A percentile compares a stretch with the other conserved stretches of the same genome.
Conservation (phyloP, 2,113 vertebrate species). For the Burhinus bistriatus region DNA sequence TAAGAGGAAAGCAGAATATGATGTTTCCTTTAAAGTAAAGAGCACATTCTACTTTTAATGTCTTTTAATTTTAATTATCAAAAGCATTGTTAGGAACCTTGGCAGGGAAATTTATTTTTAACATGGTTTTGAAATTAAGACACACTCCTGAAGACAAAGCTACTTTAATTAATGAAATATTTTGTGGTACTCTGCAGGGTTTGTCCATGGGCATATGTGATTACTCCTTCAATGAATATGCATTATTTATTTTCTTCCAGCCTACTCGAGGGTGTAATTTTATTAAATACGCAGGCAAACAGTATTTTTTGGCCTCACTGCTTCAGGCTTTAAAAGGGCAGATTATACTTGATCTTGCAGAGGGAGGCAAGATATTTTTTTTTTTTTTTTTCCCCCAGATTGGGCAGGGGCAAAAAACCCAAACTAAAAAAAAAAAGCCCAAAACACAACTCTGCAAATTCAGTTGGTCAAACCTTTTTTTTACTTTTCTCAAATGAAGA, state of each 20-base stretch:
- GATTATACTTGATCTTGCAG: background rate
- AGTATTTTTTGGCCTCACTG: background rate
- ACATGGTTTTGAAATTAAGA: background rate
- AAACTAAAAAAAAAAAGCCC: rapidly evolving
- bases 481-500: background rate
- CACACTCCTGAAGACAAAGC: background rate
- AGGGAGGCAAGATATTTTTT: background rate
- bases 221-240: background rate
- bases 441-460: background rate
- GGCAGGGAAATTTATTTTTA: background rate
- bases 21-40: too few species aligned
- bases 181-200: background rate
- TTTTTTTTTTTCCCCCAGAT: background rate
- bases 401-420: background rate
- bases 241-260: background rate
- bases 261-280: background rate
- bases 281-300: background rate
- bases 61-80: too few species aligned
- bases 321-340: background rate
- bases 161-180: background rate
- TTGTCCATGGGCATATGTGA: background rate
- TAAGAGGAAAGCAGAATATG: too few species aligned
- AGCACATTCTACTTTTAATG: too few species aligned
- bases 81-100: too few species aligned
- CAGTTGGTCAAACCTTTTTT: background rate